phyloP scores from a whole-genome alignment of 1,140 invertebrate genomes.

The Amphibalanus amphitrite region DNA sequence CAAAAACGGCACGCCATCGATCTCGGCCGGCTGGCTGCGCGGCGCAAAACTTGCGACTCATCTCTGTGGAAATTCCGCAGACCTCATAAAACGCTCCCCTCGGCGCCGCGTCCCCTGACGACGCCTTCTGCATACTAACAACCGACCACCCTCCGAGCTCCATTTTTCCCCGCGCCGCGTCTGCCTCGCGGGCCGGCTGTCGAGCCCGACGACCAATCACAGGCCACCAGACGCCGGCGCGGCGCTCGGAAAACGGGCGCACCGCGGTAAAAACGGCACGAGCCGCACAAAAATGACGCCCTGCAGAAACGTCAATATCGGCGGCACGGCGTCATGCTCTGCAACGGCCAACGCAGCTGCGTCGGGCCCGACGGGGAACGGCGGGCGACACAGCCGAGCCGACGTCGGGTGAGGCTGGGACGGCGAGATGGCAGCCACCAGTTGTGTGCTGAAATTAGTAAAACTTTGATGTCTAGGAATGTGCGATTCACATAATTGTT shows the following conservation, averaged over 20 bases:
- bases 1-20: not conserved
- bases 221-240: too few relatives aligned
- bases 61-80: not conserved
- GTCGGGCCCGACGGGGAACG: not conserved
- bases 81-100: not conserved
- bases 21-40: not conserved
- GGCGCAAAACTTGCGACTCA: not conserved
- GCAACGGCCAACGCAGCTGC: not conserved
- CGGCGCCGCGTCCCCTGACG: not conserved
- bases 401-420: not conserved
- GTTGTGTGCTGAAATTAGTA: too few relatives aligned
- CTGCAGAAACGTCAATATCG: not conserved
- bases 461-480: too few relatives aligned
- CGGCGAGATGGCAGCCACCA: too few relatives aligned
- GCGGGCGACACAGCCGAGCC: not conserved
- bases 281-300: not conserved
- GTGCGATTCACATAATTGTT: too few relatives aligned
- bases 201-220: not conserved
- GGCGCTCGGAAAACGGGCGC: not conserved
- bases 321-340: too few relatives aligned
- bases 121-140: not conserved
- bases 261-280: not conserved
- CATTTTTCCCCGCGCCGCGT: not conserved
- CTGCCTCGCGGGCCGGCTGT: not conserved
- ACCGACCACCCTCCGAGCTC: not conserved